These are phyloP conservation scores for Ophion slaviceki DNA, from an alignment of 2,888 invertebrate species.

Conservation along the genomic window DNA sequence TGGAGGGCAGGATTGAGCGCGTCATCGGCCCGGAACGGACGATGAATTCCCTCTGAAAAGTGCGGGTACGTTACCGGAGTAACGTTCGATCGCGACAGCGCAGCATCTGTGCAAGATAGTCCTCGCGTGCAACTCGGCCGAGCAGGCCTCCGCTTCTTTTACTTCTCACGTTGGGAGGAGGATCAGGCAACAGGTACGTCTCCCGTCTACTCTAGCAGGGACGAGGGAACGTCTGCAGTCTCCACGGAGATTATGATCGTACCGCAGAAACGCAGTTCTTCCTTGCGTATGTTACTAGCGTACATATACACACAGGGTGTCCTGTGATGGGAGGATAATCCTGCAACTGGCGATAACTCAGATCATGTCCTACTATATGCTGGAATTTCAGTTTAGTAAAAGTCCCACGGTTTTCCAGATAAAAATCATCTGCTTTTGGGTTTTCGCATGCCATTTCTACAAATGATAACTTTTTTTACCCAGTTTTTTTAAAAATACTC, in stretches of 20 bases:
- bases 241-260: conserved; percentile 20
- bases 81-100: not conserved
- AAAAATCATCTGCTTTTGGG: no score
- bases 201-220: conserved; percentile 9
- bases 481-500: no score
- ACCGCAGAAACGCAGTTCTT: not conserved
- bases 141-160: not conserved
- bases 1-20: not conserved
- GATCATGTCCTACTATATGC: no score
- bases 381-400: no score
- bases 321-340: no score
- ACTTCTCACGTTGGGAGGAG: conserved; percentile 34
- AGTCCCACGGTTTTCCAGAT: no score
- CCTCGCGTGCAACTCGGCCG: not conserved
- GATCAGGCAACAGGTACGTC: conserved; percentile 55
- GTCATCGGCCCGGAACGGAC: no score
- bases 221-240: conserved; percentile 21
- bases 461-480: no score
- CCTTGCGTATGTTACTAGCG: not conserved
- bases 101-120: not conserved
- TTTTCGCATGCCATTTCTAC: no score
- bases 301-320: not conserved
- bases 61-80: no score
- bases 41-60: no score
- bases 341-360: no score